Base-by-base conservation (phyloP, 2,113 vertebrate genomes). In the Notothenia coriiceps region DNA sequence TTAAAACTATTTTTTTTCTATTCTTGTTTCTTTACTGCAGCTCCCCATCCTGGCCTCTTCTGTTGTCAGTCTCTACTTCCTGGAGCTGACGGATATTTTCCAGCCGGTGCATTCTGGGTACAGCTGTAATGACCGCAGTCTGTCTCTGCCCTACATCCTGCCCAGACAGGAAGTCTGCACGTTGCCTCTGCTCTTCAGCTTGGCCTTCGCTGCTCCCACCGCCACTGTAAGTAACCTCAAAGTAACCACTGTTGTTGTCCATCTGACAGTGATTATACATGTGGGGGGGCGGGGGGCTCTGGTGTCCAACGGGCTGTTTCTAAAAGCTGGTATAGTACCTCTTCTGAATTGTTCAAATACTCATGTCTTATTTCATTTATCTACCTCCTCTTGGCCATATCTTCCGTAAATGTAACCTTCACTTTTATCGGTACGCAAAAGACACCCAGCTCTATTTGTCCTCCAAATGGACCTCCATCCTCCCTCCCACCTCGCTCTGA, bases 31-130 rank as follows among this genome's bases (percentile, higher is more conserved):
- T 57, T 47, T 33, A 1, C 11, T 47, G 69, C 91, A 99, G 98
- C 91, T 99, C 78, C 98, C 98, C 40, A 98, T 99, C 85, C 77
- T 98, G 94, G 97, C 97, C 63, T 98, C 97, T 65, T 97, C 98
- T 0, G 96, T 98, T 70, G 96, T 99, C 86, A 98, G 97, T 84
- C 97, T 99, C 14, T 99, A 99, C 86, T 98, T 99, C 87, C 94
- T 99, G 86, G 97, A 98, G 89, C 95, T 98, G 79, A 99, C 98
- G 0, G 97, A 98, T 93, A 96, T 98, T 91, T 99, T 99, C 95
- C 97, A 98, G 83, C 97, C 98, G 0, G 97, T 98, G 79, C 96
- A 97, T 75, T 96, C 97, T 61, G 98, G 98, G 74, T 99, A 98
- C 93, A 97, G 94, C 83, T 99, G 98, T 93, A 97, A 96, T 88